Evolutionary conservation across 2,888 invertebrate genomes (phyloP).

Genomic region (Ormyrus pomaceus): DNA sequence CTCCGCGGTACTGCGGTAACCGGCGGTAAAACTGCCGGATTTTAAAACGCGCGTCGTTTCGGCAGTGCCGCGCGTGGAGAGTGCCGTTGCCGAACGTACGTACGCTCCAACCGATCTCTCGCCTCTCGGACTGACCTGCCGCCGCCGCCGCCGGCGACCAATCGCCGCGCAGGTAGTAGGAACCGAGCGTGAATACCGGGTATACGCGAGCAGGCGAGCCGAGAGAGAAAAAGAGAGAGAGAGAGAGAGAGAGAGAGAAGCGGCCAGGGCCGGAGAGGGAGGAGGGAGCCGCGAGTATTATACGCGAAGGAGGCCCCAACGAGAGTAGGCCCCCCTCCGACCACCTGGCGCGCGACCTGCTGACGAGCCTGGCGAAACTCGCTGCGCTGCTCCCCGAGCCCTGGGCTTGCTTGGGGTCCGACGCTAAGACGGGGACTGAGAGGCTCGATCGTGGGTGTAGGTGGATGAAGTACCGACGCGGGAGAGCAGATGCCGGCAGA

Average conservation of each 20-base stretch:
- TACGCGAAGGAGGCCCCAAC: neutral
- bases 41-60: neutral
- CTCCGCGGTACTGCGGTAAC: neutral
- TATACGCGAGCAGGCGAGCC: neutral
- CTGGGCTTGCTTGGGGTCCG: too few relatives aligned
- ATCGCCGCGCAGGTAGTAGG: slow-evolving; percentile 12
- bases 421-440: too few relatives aligned
- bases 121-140: slow-evolving; percentile 45
- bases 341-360: slow-evolving; percentile 56
- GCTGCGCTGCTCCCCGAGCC: too few relatives aligned
- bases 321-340: neutral
- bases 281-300: neutral
- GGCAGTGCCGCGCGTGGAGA: neutral
- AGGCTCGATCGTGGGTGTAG: slow-evolving; percentile 1
- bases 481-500: neutral
- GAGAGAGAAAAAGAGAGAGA: neutral
- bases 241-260: neutral
- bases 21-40: neutral
- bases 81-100: slow-evolving; percentile 26
- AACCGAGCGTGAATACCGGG: neutral
- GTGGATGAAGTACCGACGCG: slow-evolving; percentile 17
- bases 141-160: slow-evolving; percentile 41
- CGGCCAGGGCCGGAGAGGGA: neutral
- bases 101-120: slow-evolving; percentile 40
- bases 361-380: slow-evolving; percentile 22